phyloP scores from a whole-genome alignment of 2,113 vertebrate genomes.

The Spilogale gracilis region DNA sequence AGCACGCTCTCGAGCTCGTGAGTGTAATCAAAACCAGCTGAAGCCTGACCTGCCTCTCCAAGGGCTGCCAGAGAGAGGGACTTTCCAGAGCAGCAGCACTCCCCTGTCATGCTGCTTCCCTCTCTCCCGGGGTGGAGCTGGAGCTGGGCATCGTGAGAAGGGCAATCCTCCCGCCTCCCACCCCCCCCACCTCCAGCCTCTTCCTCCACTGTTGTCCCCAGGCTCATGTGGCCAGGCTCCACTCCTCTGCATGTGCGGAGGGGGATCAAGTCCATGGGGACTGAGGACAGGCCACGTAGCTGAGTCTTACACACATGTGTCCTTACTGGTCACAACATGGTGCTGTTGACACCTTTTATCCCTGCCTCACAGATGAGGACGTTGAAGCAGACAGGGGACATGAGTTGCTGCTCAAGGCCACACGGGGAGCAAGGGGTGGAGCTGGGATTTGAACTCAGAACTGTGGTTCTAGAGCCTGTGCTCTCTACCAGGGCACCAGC shows the following conservation, averaged over 20 bases:
- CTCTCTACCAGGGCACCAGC: not conserved
- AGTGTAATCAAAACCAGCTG: conserved; percentile 31
- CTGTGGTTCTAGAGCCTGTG: not conserved
- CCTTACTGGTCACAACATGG: not conserved
- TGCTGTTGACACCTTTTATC: not conserved
- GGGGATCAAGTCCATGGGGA: not conserved
- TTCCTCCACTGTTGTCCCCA: not conserved
- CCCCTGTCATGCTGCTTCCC: not conserved
- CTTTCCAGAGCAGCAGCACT: not conserved
- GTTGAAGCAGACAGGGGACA: not conserved
- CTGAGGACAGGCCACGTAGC: not conserved
- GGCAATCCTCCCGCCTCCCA: no score
- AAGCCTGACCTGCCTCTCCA: not conserved
- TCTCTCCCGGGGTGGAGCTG: not conserved
- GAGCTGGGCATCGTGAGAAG: not conserved
- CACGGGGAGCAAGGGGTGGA: not conserved
- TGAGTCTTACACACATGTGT: fast-evolving
- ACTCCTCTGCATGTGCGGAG: not conserved
- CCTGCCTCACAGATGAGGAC: not conserved
- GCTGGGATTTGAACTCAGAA: not conserved
- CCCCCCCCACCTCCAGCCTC: no score
- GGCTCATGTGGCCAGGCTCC: not conserved
- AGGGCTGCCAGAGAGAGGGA: not conserved
- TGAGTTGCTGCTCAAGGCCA: not conserved
- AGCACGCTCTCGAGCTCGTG: not conserved